phyloP scores from a whole-genome alignment of 2,888 invertebrate genomes.

The Heliconius cydno region DNA sequence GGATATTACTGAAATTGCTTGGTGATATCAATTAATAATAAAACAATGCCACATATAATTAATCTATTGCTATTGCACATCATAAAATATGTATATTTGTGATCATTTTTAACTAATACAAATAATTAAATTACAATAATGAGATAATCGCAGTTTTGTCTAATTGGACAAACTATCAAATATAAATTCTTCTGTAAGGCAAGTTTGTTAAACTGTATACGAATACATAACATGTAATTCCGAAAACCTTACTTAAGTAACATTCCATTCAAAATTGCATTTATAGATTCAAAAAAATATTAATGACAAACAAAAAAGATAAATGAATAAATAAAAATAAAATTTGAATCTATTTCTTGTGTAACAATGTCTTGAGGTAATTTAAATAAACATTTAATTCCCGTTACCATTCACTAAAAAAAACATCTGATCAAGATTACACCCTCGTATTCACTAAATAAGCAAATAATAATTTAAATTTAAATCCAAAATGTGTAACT shows the following conservation, averaged over 20 bases:
- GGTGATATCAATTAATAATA: not conserved
- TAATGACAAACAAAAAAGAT: constrained; percentile 38
- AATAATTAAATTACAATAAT: not conserved
- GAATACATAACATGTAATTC: constrained; percentile 47
- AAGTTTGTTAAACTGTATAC: constrained; percentile 50
- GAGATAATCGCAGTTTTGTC: not conserved
- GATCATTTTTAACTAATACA: not conserved
- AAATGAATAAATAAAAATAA: constrained; percentile 47
- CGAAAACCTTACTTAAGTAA: constrained; percentile 47
- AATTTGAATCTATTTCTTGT: constrained; percentile 49
- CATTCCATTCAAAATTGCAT: constrained; percentile 43
- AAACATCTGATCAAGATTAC: not conserved
- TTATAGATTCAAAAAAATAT: constrained; percentile 41
- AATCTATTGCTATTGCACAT: not conserved
- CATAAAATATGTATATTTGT: not conserved
- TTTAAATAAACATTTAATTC: constrained; percentile 41
- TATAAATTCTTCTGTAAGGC: constrained; percentile 33
- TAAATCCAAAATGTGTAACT: not conserved
- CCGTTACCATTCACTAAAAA: constrained; percentile 22
- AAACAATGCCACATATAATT: not conserved
- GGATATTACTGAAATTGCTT: not conserved
- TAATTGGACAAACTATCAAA: not conserved
- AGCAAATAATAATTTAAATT: not conserved
- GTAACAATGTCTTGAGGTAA: constrained; percentile 56
- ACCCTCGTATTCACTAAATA: constrained; percentile 26